phyloP scores from a whole-genome alignment of 2,797 vertebrate genomes.

The Chaenodraco wilsoni region DNA sequence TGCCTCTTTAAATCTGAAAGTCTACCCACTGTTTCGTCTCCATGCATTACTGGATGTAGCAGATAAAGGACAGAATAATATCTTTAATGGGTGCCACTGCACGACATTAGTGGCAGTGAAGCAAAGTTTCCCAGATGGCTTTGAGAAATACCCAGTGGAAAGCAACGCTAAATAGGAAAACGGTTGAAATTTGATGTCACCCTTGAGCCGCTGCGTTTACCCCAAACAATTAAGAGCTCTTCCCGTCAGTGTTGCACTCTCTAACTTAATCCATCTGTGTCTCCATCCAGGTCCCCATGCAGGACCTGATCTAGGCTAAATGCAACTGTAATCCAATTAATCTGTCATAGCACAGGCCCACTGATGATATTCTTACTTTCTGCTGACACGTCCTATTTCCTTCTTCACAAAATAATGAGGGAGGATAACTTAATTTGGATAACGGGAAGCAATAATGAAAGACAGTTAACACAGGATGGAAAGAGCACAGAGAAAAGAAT shows the following conservation, averaged over 20 bases:
- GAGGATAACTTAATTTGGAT: slow-evolving; percentile 71
- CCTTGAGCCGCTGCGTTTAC: slow-evolving; percentile 42
- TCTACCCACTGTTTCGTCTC: too few relatives aligned
- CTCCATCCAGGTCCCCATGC: slow-evolving; percentile 67
- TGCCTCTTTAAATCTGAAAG: too few relatives aligned
- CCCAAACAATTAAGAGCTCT: slow-evolving; percentile 64
- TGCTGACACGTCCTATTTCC: slow-evolving; percentile 73
- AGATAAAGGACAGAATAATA: background rate
- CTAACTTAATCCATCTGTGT: slow-evolving; percentile 78
- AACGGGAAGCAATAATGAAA: slow-evolving; percentile 66
- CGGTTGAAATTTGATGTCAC: slow-evolving; percentile 50
- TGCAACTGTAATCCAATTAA: slow-evolving; percentile 78
- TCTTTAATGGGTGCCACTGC: background rate
- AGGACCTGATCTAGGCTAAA: slow-evolving; percentile 75
- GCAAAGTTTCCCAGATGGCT: slow-evolving; percentile 17
- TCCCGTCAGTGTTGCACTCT: slow-evolving; percentile 58
- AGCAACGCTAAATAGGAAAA: slow-evolving; percentile 37
- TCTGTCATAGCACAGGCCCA: slow-evolving; percentile 72
- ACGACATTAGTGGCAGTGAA: slow-evolving; percentile 2
- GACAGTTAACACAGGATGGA: slow-evolving; percentile 62
- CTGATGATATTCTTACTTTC: slow-evolving; percentile 74
- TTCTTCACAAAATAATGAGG: slow-evolving; percentile 70
- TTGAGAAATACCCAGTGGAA: slow-evolving; percentile 38
- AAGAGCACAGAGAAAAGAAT: slow-evolving; percentile 5
- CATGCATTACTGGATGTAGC: background rate